Evolutionary conservation across 2,888 invertebrate genomes (phyloP).

Genomic region (Caradrina kadenii): DNA sequence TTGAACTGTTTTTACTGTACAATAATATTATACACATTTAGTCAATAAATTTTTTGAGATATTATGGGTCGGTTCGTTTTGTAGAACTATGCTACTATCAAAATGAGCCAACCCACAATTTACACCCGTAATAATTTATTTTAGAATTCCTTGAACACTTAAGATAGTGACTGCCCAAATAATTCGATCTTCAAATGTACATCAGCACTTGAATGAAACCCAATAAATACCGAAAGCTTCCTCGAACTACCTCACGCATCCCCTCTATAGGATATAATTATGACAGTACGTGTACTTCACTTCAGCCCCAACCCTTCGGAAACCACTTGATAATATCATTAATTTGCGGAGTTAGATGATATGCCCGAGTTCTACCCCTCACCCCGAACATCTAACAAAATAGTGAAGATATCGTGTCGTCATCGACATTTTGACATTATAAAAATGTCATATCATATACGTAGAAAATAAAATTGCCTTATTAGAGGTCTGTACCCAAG

Average conservation of each 20-base stretch:
- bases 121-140: not conserved
- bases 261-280: conserved; percentile 36
- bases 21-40: too few species aligned
- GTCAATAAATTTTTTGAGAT: too few species aligned
- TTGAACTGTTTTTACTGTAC: too few species aligned
- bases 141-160: not conserved
- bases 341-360: conserved; percentile 43
- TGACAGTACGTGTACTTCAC: conserved; percentile 34
- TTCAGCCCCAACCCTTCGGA: conserved; percentile 34
- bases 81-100: too few species aligned
- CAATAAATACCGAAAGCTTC: conserved; percentile 21
- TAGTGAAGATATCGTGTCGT: conserved; percentile 2
- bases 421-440: conserved; percentile 1
- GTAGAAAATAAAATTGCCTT: too few species aligned
- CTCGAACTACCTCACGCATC: conserved; percentile 15
- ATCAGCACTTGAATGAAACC: conserved; percentile 5
- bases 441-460: too few species aligned
- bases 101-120: not conserved
- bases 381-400: conserved; percentile 21
- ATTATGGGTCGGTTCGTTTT: too few species aligned
- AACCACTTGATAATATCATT: conserved; percentile 47
- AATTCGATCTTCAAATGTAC: not conserved
- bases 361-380: conserved; percentile 16
- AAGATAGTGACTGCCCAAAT: not conserved
- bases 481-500: too few species aligned